Base-by-base conservation (phyloP, 2,888 invertebrate genomes). In the Scaptomyza tumidula region DNA sequence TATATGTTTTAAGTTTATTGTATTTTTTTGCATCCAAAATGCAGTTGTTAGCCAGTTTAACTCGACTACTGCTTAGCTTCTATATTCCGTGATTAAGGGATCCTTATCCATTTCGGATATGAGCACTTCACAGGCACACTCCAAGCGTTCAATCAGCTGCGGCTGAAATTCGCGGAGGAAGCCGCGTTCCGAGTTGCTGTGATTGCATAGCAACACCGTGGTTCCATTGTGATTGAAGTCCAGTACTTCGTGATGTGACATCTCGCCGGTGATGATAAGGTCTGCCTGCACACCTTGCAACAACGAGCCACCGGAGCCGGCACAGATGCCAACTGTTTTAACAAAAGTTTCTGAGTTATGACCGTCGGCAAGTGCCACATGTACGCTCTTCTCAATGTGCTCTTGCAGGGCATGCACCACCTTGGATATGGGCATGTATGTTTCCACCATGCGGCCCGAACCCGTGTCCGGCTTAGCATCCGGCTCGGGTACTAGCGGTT, bases 221-320 rank as follows among this genome's bases (percentile, higher is more conserved):
- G 94, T 94, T 31, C 96, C 96, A 58, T 93, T 94, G 83, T 97
- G 97, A 27, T 95, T 94, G 0, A 97, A 97, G 88, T 98, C 97
- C 37, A 99, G 93, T 1, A 98, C 92, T 76, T 98, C 98, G 89
- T 99, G 99, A 91, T 99, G 99, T 1, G 96, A 94, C 98, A 99
- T 98, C 93, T 99, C 99, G 9, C 95, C 97, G 14, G 98, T 98
- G 37, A 99, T 91, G 86, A 96, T 97, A 13, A 99, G 93, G 92
- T 98, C 97, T 3, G 96, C 97, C 16, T 91, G 64, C 0, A 95
- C 93, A 13, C 94, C 95, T 73, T 94, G 94, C 19, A 99, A 92
- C 2, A 98, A 94, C 0, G 96, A 95, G 6, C 93, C 93, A 0
- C 98, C 98, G 0, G 98, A 97, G 0, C 99, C 99, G 31, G 98